Evolutionary conservation across 2,797 vertebrate species (phyloP).

Genomic region (Pipistrellus pygmaeus): DNA sequence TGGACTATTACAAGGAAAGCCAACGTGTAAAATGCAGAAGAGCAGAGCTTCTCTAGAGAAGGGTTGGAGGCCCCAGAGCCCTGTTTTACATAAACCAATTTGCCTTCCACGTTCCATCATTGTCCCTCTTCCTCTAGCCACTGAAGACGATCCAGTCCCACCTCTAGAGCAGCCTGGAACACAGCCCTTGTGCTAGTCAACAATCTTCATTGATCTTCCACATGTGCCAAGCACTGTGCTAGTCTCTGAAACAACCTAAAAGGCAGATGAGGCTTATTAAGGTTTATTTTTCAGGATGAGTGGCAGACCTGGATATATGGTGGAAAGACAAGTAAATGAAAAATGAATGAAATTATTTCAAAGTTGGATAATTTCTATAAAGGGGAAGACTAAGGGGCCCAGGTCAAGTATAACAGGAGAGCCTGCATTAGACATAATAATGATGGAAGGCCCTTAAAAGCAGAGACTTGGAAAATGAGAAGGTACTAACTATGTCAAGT

Average conservation of each 20-base stretch:
- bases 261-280: neutral
- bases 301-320: neutral
- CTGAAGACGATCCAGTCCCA: neutral
- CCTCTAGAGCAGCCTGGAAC: rapidly evolving
- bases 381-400: neutral
- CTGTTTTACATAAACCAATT: neutral
- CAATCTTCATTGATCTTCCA: neutral
- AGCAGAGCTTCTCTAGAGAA: too few species aligned
- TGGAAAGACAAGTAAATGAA: neutral
- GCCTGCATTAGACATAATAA: neutral
- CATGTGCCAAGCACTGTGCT: neutral
- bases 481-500: neutral
- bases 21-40: too few species aligned
- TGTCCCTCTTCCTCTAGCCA: rapidly evolving
- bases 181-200: neutral
- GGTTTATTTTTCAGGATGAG: neutral
- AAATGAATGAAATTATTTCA: neutral
- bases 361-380: neutral
- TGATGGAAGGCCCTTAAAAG: neutral
- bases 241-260: neutral
- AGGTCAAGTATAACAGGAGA: neutral
- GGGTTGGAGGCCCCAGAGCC: rapidly evolving
- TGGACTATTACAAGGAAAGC: too few species aligned
- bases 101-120: neutral
- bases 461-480: neutral